Conservation (phyloP, 1,140 invertebrate genomes). For the Ceratosolen solmsi region DNA sequence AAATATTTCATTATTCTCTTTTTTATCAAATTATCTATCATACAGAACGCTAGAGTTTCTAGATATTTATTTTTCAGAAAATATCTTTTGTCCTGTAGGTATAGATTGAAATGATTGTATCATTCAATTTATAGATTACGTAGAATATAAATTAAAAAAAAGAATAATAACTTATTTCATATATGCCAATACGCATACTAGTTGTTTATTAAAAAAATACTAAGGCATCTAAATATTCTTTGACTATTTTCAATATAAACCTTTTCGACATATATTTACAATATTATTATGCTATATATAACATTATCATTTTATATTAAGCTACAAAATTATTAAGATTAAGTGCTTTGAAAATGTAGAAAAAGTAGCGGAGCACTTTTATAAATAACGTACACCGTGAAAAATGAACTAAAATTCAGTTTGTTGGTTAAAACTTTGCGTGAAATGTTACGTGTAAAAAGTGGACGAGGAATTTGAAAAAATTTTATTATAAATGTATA, state of each 20-base stretch:
- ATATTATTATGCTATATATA: too few species aligned
- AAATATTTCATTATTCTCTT: neutral
- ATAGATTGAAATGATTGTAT: neutral
- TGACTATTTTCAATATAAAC: too few species aligned
- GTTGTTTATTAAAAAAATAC: neutral
- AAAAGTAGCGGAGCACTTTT: neutral
- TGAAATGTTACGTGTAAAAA: neutral
- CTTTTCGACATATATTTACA: too few species aligned
- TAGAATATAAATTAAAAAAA: neutral
- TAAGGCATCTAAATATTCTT: too few species aligned
- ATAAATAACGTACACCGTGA: neutral
- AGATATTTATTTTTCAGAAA: neutral
- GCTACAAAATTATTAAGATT: too few species aligned
- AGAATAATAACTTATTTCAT: neutral
- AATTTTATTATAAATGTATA: neutral
- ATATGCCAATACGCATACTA: neutral
- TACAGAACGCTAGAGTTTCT: neutral
- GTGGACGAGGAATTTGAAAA: too few species aligned
- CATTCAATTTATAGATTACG: neutral
- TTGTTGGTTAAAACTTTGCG: neutral
- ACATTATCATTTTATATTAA: too few species aligned
- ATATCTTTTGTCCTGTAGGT: neutral
- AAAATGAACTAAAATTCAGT: neutral
- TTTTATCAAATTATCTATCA: neutral
- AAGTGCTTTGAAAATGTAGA: neutral